These are phyloP conservation scores for Polylopha cassiicola DNA, from an alignment of 2,888 invertebrate species.

Conservation along the genomic window DNA sequence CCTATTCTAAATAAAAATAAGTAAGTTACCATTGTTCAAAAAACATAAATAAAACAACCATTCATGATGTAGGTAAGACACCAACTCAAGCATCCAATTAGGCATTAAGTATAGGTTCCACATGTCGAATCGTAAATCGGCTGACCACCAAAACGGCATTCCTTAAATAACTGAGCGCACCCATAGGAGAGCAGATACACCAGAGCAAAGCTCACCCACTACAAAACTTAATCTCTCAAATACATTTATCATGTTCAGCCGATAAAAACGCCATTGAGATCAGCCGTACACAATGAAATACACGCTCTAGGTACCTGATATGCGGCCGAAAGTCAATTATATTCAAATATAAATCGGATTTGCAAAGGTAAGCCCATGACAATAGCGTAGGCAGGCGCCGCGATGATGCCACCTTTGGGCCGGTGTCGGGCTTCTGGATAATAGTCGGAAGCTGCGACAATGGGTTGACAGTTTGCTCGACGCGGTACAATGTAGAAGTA, in stretches of 20 bases:
- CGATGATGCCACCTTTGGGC: slow-evolving; percentile 39
- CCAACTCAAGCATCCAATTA: no score
- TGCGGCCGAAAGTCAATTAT: slow-evolving; percentile 74
- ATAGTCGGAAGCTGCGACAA: slow-evolving; percentile 40
- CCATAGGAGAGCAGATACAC: slow-evolving; percentile 25
- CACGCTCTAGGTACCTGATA: slow-evolving; percentile 65
- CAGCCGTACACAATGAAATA: slow-evolving; percentile 65
- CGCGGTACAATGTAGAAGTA: slow-evolving; percentile 35
- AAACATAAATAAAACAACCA: no score
- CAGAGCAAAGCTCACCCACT: slow-evolving; percentile 41
- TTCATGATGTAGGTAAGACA: no score
- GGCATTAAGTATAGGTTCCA: no score
- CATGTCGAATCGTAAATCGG: no score
- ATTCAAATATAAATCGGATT: slow-evolving; percentile 78
- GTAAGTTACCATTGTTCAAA: no score
- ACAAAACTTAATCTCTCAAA: slow-evolving; percentile 65
- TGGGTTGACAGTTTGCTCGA: slow-evolving; percentile 29
- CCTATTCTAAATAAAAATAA: no score
- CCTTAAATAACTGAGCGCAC: slow-evolving; percentile 43
- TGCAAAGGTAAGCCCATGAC: slow-evolving; percentile 71
- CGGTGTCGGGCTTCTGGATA: slow-evolving; percentile 35
- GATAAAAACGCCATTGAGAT: slow-evolving; percentile 75
- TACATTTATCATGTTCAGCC: slow-evolving; percentile 73
- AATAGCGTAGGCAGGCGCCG: slow-evolving; percentile 66
- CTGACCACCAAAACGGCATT: slow-evolving; percentile 28